Base-by-base conservation (phyloP, 2,888 invertebrate genomes). In the Clitarchus hookeri region DNA sequence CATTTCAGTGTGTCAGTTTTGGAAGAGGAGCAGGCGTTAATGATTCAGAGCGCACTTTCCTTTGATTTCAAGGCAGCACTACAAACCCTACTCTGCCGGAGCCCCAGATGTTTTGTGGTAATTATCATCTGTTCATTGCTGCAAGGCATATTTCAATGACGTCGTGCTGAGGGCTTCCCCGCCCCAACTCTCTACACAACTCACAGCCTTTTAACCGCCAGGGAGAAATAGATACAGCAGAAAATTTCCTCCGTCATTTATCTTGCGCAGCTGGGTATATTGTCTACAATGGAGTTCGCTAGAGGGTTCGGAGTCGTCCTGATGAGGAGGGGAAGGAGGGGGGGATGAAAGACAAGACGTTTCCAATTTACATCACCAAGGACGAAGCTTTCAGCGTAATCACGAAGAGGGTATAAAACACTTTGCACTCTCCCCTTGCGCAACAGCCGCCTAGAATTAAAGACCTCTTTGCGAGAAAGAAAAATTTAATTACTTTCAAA, bases 311-410 rank as follows among this genome's bases (percentile, higher is more conserved):
- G 65, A 65, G 65, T 19, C 65, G 48, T 65, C 65, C 16, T 2
- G 65, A 6, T 19, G 65, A 23, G 16, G 19, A 65, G 65, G 65
- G 65, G 16, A 16, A 19, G n/a, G 65, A 65, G 0, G 48, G 48
- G 48, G 65, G 65, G 16, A 23, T n/a, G 65, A 65, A 65, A 65
- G 65, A 65, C 65, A 65, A 65, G 65, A 65, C 65, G 65, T 65
- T 65, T 65, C n/a, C 65, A 65, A 65, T 65, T 65, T 65, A 65
- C 65, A 48, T 48, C 48, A 65, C 65, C 65, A 23, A 65, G 23
- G n/a, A 65, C 65, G 65, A 65, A 65, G 65, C 65, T 65, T 65
- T 65, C 65, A 65, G 65, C 65, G 65, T 65, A 65, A 65, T 65
- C 65, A 65, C 65, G n/a, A n/a, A n/a, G n/a, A 65, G 65, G 23